Evolutionary conservation across 37 sponge, comb jelly and placozoan species (phyloP), one percentile per base, ranked within the genome.

Genomic region (Dysidea cf. avara): DNA sequence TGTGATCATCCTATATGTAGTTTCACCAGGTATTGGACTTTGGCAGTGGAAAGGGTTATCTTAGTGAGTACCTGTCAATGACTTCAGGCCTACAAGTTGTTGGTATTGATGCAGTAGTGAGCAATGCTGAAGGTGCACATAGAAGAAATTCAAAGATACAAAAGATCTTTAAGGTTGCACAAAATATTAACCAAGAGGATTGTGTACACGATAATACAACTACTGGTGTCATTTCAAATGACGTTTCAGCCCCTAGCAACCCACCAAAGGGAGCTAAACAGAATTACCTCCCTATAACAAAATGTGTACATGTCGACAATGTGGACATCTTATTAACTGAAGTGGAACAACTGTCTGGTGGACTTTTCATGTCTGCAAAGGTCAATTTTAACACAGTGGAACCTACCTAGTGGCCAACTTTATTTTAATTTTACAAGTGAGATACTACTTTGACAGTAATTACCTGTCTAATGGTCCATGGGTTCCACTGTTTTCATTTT

Each of bases 1-100:
- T 33, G 38, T 36, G 21, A n/a, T 2, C 3, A 7, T 25, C 28
- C 28, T 22, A 20, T 2, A 56, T 71, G 6, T 20, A 25, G 2
- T 13, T 33, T 5, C 16, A 36, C 4, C 61, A 87, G 87, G 69
- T 87, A 22, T 17, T 87, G 17, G 87, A 87, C 38, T 20, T 87
- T 17, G 87, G 87, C 0, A 87, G 87, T 81, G 87, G 87, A 17
- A 87, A 81, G 55, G 87, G 87, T 34, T 87, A 87, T 55, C 54
- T 87, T 35, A 87, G 87, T 63, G 62, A 87, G 78, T 30, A 53
- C 32, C 76, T 87, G 14, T 57, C 87, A 50, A 32, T 75, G 43
- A 33, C 22, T 11, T 61, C 75, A 17, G 32, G 55, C n/a, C 39
- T 76, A 33, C 20, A n/a, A 18, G 87, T 87, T 33, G 71, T 75